Base-by-base conservation (phyloP, 2,113 vertebrate species). In the Pseudonaja textilis region DNA sequence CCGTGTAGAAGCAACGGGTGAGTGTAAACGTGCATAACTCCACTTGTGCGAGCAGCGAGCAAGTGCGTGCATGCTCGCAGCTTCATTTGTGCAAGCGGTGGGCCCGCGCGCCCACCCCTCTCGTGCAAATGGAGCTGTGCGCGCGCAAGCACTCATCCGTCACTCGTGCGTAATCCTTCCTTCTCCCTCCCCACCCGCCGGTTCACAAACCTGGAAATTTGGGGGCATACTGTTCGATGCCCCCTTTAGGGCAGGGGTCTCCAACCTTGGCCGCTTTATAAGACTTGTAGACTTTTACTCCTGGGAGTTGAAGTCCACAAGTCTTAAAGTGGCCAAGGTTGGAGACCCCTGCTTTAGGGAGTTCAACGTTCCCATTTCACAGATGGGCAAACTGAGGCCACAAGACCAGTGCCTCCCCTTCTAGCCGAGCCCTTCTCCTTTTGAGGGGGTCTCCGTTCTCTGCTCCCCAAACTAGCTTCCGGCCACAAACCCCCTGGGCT, bases 61-160 rank as follows among this genome's bases (percentile, higher is more conserved):
- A 25, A 59, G 23, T 8, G 9, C 1, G 57, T 3, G 57, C 22
- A 26, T 9, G 9, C 59, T 11, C 59, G 11, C 3, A 11, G 26
- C 26, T 12, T 29, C 61, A 2, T 4, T 64, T 64, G 11, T 5
- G 26, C 0, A 26, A 64, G 1, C 2, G 0, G 3, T 1, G 25
- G 0, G 59, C 10, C 1, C 25, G 25, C 3, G 25, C 4, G 25
- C 10, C 59, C 25, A 64, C 11, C 12, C 4, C 26, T 0, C 26
- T 29, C 1, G 11, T 64, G 61, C 61, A 29, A n/a, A 14, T 16
- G 29, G 61, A 69, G 12, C 29, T 69, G 29, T 12, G 29, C 14
- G 61, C 29, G 0, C 0, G 3, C 25, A 1, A 8, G 14, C 1
- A 3, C 29, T 69, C 29, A 12, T n/a, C 61, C 12, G 1, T 16